phyloP scores from a whole-genome alignment of 1,140 invertebrate species.

The Cyclina sinensis region DNA sequence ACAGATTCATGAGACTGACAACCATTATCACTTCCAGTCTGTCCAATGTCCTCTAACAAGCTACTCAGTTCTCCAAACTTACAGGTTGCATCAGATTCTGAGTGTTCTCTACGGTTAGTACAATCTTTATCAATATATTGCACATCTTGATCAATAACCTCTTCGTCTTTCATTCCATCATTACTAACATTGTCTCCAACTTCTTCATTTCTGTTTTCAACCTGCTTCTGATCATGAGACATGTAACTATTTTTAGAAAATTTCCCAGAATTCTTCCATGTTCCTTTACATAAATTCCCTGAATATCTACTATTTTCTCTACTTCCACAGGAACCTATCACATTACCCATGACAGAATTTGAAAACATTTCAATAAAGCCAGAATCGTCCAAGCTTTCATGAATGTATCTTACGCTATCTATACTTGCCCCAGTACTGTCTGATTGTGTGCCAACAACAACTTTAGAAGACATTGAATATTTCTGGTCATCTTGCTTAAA shows the following conservation, averaged over 20 bases:
- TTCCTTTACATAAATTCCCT: not conserved
- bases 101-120: not conserved
- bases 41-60: not conserved
- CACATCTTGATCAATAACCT: too few species aligned
- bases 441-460: not conserved
- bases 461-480: too few species aligned
- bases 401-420: not conserved
- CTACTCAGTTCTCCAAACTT: not conserved
- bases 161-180: not conserved
- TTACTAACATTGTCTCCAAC: too few species aligned
- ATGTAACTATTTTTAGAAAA: not conserved
- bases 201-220: too few species aligned
- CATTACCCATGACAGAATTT: conserved; percentile 40
- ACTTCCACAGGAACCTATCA: not conserved
- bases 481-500: too few species aligned
- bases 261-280: not conserved
- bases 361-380: conserved; percentile 56
- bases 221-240: not conserved
- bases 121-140: not conserved
- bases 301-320: not conserved
- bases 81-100: not conserved
- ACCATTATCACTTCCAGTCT: too few species aligned
- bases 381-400: not conserved
- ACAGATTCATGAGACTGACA: too few species aligned
- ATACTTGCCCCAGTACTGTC: not conserved